Evolutionary conservation across 2,888 invertebrate species (phyloP).

Genomic region (Phyto melanocephala): DNA sequence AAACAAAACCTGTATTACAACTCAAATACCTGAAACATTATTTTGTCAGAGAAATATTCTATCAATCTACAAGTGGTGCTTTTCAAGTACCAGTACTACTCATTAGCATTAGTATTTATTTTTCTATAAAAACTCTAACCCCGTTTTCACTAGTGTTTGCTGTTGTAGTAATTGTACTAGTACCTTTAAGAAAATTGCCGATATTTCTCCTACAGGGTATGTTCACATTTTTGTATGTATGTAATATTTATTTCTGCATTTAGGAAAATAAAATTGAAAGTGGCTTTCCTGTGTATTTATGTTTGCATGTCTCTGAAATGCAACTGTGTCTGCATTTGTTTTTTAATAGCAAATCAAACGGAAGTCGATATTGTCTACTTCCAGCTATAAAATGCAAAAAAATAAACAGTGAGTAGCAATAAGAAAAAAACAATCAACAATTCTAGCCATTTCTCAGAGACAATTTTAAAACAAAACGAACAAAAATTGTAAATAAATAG

Average conservation of each 20-base stretch:
- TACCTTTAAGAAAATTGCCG: too few species aligned
- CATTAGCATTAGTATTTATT: too few species aligned
- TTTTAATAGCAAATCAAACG: slow-evolving; percentile 33
- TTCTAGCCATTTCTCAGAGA: slow-evolving; percentile 11
- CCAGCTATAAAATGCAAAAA: slow-evolving; percentile 30
- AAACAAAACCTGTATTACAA: too few species aligned
- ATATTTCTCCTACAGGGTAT: too few species aligned
- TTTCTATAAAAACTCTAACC: too few species aligned
- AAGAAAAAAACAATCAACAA: not conserved
- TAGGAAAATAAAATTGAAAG: slow-evolving; percentile 42
- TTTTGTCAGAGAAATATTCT: too few species aligned
- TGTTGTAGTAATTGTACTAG: too few species aligned
- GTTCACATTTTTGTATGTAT: too few species aligned
- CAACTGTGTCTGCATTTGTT: slow-evolving; percentile 49
- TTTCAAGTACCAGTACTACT: too few species aligned
- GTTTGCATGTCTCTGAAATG: slow-evolving; percentile 53
- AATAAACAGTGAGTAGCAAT: not conserved
- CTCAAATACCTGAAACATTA: too few species aligned
- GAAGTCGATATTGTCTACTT: slow-evolving; percentile 62
- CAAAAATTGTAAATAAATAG: not conserved
- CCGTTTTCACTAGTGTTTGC: too few species aligned
- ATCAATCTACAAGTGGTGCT: too few species aligned
- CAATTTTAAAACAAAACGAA: slow-evolving; percentile 12
- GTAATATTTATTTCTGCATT: not conserved
- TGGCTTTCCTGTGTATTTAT: slow-evolving; percentile 31